Percentiles rank a stretch among this genome's conserved stretches.
These are phyloP conservation scores for Ardeotis arabs DNA, from an alignment of 2,113 vertebrate genomes.

Conservation along the genomic window DNA sequence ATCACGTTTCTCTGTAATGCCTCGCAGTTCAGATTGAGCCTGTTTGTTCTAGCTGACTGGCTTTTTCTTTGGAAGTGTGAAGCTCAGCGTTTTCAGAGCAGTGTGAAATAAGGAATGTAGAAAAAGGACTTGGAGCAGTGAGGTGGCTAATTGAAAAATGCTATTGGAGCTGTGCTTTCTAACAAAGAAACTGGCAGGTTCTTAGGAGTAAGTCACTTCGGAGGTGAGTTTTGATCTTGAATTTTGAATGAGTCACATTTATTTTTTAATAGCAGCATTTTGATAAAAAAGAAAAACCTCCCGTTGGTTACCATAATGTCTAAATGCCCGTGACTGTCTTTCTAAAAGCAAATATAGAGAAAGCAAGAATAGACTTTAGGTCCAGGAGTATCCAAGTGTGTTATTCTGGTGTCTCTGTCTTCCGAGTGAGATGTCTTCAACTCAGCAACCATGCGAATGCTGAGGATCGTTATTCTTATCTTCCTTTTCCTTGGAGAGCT, in stretches of 20 bases:
- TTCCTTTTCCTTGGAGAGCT: neutral
- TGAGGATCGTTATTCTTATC: neutral
- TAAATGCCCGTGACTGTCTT: constrained; percentile 21
- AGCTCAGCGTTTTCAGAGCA: constrained; percentile 68
- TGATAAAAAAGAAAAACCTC: neutral
- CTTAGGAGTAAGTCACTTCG: constrained; percentile 37
- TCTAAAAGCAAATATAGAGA: neutral
- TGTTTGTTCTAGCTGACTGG: constrained; percentile 65
- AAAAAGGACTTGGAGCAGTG: constrained; percentile 59
- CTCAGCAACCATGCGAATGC: neutral
- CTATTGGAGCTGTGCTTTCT: constrained; percentile 21
- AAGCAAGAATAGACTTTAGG: neutral
- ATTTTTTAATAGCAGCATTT: constrained; percentile 8
- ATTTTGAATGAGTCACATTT: constrained; percentile 26
- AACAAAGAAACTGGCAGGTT: constrained; percentile 46
- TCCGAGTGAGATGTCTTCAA: neutral
- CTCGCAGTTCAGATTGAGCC: constrained; percentile 17
- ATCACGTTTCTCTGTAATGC: constrained; percentile 2
- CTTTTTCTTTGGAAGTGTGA: constrained; percentile 63
- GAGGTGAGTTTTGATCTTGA: constrained; percentile 43
- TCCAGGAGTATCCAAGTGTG: neutral
- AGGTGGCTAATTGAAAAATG: constrained; percentile 70
- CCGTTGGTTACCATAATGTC: neutral
- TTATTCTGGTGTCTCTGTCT: neutral
- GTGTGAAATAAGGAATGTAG: constrained; percentile 62